Evolutionary conservation across 2,113 vertebrate genomes (phyloP), one percentile per base, ranked within the genome.

Genomic region (Rallus limicola): DNA sequence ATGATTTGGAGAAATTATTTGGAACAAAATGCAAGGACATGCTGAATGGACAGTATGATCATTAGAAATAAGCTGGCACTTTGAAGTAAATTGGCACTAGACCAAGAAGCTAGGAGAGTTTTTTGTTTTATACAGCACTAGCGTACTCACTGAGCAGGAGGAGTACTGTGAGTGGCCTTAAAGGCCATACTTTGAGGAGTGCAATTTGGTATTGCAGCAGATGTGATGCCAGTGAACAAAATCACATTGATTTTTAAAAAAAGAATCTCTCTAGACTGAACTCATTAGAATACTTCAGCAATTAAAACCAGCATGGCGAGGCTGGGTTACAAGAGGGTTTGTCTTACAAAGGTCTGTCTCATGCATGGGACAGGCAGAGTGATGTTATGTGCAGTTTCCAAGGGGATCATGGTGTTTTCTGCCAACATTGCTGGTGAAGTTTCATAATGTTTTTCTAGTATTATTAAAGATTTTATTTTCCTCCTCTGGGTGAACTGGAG

Each of bases 341-440:
- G 23, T 67, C 24, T 44, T 46, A n/a, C 42, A 34, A 64, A 10
- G 17, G 29, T 80, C 13, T 68, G 10, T 14, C 10, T 82, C 8
- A 29, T 0, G 0, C 12, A 15, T 29, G 16, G 67, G 65, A 76
- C 26, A 88, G 7, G 3, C 16, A 79, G 11, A 24, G 9, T 71
- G 23, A 68, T 4, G 2, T 20, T 82, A 19, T 1, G 4, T 48
- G 25, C 3, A 5, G 7, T 77, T 92, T 80, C 76, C 50, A 69
- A 16, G 2, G 36, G 7, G 10, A 65, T 33, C 7, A 11, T 42
- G 4, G 11, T 68, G 23, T 85, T 82, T 68, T 77, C 38, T 38
- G 16, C 4, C n/a, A 68, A 6, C 2, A 9, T 19, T 46, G 6
- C 6, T 76, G 2, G 1, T 52, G n/a, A 70, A 70, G 10, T 9